Base-by-base conservation (phyloP, 2,888 invertebrate genomes). In the Agapostemon virescens region DNA sequence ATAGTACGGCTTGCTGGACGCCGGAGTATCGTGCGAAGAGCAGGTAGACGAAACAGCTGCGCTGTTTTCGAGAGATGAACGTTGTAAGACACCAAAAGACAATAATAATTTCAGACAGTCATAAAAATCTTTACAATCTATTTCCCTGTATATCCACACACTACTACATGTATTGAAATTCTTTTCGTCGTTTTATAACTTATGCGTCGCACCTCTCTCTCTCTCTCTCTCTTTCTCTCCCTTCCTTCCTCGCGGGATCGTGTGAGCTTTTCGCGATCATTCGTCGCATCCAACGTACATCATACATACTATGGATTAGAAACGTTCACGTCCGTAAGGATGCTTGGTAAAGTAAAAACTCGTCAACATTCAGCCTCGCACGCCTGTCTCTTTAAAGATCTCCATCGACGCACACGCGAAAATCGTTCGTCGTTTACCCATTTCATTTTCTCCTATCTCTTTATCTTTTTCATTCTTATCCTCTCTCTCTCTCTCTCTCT, bases 101-200 rank as follows among this genome's bases (percentile, higher is more conserved):
- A 77, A 83, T 81, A 84, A 77, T 81, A 81, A 81, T 83, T 81
- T 77, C 77, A 81, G 76, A 80, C 81, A 82, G 74, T 82, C 76
- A 81, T 84, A 82, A 82, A 84, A 82, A 82, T 85, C 84, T 84
- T 81, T 84, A 84, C 83, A 81, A 84, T 85, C 84, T 85, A 84
- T 85, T 84, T 85, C 84, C 84, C 84, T 85, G 84, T 84, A 85
- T 85, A 84, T 84, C 84, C 84, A 84, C 84, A 85, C 77, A 84
- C 77, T 84, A 77, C 79, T 82, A 84, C 83, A 83, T 83, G 82
- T 82, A 83, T 82, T 83, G 72, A 74, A 82, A 66, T 82, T 74
- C 79, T 79, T 58, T 82, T 80, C 79, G 64, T 72, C 82, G 77
- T 77, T 75, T 70, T 82, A 79, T 83, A 79, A 66, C 77, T 77